Evolutionary conservation across 1,140 invertebrate species (phyloP), one percentile per base, ranked within the genome.

Genomic region (Zaprionus camerounensis): DNA sequence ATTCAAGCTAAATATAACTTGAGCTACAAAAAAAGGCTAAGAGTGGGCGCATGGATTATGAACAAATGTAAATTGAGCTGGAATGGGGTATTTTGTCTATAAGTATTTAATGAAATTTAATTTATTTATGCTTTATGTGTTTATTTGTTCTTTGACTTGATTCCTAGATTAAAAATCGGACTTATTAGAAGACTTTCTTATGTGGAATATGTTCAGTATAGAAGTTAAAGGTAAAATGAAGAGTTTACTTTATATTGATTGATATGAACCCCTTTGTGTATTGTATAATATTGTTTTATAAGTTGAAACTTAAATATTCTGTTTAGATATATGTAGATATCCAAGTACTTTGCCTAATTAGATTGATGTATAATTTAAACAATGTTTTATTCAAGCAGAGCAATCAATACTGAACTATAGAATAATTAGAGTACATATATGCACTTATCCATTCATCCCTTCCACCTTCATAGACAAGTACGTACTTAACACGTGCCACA

Each of bases 401-500:
- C 1, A 51, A 24, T 51, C 17, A 24, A 51, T 51, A 22, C 20
- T 12, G 11, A 41, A 22, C 5, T 31, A 44, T 2, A 17, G n/a
- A 11, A 44, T 44, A 44, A n/a, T 44, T 44, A n/a, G n/a, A n/a
- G n/a, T n/a, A 9, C 15, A 44, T 44, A 9, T 3, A 31, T 17
- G 2, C 41, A 7, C 3, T 3, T 31, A 11, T 44, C 2, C n/a
- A 2, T 6, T 2, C n/a, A 44, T 13, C 41, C 41, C 41, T 44
- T 9, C 9, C 9, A 26, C 31, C 9, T 3, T 34, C 3, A 3
- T 11, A 55, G 34, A 65, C 5, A n/a, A 49, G 53, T 22, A 24
- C 36, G n/a, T 12, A 71, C 31, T 31, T 20, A 7, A 17, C 59
- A 71, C 36, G 58, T 36, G 59, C 59, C 24, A 20, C 58, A 56